phyloP scores from a whole-genome alignment of 2,888 invertebrate species.

The Apocheima hispidaria region DNA sequence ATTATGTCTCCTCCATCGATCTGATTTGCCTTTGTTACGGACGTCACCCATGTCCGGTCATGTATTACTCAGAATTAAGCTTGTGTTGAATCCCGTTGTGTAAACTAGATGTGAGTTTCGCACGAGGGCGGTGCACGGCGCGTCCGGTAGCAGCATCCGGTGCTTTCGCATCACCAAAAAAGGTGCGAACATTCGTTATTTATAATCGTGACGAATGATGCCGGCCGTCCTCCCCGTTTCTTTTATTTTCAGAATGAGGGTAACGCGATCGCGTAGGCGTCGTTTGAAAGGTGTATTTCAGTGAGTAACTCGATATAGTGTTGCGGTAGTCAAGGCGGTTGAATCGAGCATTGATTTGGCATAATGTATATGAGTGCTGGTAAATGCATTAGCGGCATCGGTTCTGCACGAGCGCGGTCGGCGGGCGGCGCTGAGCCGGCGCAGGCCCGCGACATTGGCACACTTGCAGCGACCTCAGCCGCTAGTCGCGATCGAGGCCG shows the following conservation, averaged over 20 bases:
- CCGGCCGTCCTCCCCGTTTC: slow-evolving; percentile 66
- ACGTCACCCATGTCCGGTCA: slow-evolving; percentile 75
- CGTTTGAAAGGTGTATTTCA: slow-evolving; percentile 52
- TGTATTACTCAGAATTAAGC: slow-evolving; percentile 60
- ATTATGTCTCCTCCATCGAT: slow-evolving; percentile 44
- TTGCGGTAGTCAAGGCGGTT: slow-evolving; percentile 46
- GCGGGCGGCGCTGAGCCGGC: slow-evolving; percentile 58
- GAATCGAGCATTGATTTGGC: slow-evolving; percentile 27
- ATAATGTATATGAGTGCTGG: slow-evolving; percentile 40
- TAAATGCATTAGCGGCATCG: slow-evolving; percentile 52
- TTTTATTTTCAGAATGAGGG: slow-evolving; percentile 75
- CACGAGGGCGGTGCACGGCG: slow-evolving; percentile 73
- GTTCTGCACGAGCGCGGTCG: slow-evolving; percentile 76
- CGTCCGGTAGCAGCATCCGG: slow-evolving; percentile 84
- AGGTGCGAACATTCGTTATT: slow-evolving; percentile 82
- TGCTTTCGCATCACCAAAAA: slow-evolving; percentile 83
- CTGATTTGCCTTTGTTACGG: slow-evolving; percentile 70
- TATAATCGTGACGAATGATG: slow-evolving; percentile 80
- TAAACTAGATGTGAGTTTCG: slow-evolving; percentile 66
- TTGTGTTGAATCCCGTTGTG: slow-evolving; percentile 52
- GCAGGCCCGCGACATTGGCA: slow-evolving; percentile 80
- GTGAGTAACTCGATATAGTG: slow-evolving; percentile 24
- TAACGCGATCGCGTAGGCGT: slow-evolving; percentile 49
- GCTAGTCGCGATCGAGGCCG: slow-evolving; percentile 77
- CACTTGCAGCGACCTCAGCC: slow-evolving; percentile 80